Conservation (phyloP, 2,113 vertebrate genomes). For the Gallinago undulata region DNA sequence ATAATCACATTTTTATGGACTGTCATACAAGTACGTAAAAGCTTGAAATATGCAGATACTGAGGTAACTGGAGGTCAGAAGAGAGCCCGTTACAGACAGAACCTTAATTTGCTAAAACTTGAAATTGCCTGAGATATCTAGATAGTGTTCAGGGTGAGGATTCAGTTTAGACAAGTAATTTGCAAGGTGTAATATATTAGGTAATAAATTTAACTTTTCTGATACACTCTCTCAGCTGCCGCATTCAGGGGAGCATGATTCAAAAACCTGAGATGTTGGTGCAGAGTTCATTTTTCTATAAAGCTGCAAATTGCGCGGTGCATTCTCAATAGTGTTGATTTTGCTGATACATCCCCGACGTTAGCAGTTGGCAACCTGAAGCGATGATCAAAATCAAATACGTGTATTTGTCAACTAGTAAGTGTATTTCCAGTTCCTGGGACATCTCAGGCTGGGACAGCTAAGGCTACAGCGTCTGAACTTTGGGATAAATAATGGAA, state of each 20-base stretch:
- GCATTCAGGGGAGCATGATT: neutral
- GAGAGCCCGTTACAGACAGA: neutral
- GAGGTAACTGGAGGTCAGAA: neutral
- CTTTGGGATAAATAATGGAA: neutral
- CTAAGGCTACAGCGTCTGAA: neutral
- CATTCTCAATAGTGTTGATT: neutral
- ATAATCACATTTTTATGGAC: neutral
- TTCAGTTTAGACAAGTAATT: neutral
- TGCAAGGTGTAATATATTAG: neutral
- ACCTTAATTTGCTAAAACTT: neutral
- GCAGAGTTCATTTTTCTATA: neutral
- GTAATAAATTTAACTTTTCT: neutral
- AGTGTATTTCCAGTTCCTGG: neutral
- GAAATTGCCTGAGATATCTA: neutral
- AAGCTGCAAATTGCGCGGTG: neutral
- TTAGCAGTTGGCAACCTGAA: neutral
- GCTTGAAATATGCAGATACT: neutral
- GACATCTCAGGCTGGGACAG: neutral
- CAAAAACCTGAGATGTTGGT: neutral
- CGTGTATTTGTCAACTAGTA: neutral
- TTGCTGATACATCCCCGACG: neutral
- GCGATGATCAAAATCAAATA: neutral
- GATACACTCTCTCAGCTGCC: neutral
- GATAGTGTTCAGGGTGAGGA: neutral
- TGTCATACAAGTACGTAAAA: neutral